Conservation (phyloP, 2,797 vertebrate genomes). For the Betta splendens region DNA sequence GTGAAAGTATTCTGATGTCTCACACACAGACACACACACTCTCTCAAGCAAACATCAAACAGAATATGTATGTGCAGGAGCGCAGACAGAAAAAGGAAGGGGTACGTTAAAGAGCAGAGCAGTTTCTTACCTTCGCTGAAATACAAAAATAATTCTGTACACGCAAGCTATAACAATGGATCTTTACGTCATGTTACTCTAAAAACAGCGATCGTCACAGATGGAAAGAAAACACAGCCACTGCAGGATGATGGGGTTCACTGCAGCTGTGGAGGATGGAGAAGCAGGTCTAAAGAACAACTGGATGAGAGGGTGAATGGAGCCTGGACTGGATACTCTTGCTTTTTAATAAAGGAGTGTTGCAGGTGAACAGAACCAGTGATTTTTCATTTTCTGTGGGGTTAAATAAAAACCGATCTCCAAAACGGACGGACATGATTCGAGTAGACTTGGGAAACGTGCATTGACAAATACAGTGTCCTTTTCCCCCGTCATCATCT, state of each 20-base stretch:
- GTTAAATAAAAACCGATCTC: conserved; percentile 40
- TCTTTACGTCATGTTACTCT: conserved; percentile 13
- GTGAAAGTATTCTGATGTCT: conserved; percentile 23
- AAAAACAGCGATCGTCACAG: conserved; percentile 21
- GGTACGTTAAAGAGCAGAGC: conserved; percentile 36
- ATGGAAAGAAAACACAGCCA: conserved; percentile 20
- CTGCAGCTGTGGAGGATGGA: conserved; percentile 6
- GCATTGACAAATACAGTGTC: conserved; percentile 70
- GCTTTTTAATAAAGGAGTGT: conserved; percentile 4
- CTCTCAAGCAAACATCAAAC: conserved; percentile 37
- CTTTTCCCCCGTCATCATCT: conserved; percentile 48
- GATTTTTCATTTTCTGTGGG: conserved; percentile 26
- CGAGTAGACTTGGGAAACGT: conserved; percentile 72
- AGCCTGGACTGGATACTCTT: conserved; percentile 14
- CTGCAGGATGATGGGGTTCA: conserved; percentile 17
- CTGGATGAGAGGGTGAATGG: conserved; percentile 15
- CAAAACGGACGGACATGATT: conserved; percentile 46
- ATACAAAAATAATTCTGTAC: conserved; percentile 60
- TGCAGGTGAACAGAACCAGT: conserved; percentile 10
- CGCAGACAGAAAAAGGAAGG: conserved; percentile 46
- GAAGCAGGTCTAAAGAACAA: conserved; percentile 4
- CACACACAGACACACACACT: conserved; percentile 17
- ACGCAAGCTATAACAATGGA: conserved; percentile 33
- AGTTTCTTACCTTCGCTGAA: conserved; percentile 33
- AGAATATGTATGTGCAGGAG: conserved; percentile 50